Conservation (phyloP, 2,113 vertebrate species). For the Oncorhynchus nerka region DNA sequence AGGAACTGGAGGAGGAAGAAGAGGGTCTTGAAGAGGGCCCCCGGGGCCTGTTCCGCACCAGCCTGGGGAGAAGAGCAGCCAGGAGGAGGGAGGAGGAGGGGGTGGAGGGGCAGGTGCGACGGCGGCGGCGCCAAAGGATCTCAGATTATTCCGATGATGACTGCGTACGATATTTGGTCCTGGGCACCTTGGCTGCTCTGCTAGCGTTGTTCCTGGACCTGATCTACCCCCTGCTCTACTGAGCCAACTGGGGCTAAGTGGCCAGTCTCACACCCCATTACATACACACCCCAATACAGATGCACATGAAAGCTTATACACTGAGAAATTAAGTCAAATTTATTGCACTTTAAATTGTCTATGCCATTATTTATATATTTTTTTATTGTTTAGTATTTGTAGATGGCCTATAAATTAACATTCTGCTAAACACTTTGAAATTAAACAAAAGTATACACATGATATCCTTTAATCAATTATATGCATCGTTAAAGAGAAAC, state of each 20-base stretch:
- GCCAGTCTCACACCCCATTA: too few species aligned
- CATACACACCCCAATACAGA: neutral
- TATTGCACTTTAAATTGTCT: neutral
- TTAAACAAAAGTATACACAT: too few species aligned
- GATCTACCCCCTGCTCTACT: slow-evolving; percentile 86
- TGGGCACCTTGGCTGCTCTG: slow-evolving; percentile 86
- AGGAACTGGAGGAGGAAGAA: slow-evolving; percentile 97
- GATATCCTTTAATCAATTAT: too few species aligned
- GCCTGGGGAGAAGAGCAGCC: slow-evolving; percentile 63
- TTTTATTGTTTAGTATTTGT: too few species aligned
- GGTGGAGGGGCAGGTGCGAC: slow-evolving; percentile 34
- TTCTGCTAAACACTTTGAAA: too few species aligned
- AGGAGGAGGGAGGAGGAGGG: slow-evolving; percentile 52
- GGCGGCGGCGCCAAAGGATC: slow-evolving; percentile 54
- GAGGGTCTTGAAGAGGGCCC: slow-evolving; percentile 65
- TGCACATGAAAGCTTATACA: neutral
- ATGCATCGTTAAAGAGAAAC: too few species aligned
- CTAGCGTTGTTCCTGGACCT: slow-evolving; percentile 89
- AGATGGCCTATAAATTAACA: too few species aligned
- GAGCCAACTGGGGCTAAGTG: slow-evolving; percentile 77
- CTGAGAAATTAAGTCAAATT: neutral
- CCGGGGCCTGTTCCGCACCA: slow-evolving; percentile 68
- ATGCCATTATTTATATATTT: neutral
- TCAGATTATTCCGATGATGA: slow-evolving; percentile 83
- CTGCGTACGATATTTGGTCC: slow-evolving; percentile 86